phyloP scores from a whole-genome alignment of 2,113 vertebrate species.

The Zosterops japonicus region DNA sequence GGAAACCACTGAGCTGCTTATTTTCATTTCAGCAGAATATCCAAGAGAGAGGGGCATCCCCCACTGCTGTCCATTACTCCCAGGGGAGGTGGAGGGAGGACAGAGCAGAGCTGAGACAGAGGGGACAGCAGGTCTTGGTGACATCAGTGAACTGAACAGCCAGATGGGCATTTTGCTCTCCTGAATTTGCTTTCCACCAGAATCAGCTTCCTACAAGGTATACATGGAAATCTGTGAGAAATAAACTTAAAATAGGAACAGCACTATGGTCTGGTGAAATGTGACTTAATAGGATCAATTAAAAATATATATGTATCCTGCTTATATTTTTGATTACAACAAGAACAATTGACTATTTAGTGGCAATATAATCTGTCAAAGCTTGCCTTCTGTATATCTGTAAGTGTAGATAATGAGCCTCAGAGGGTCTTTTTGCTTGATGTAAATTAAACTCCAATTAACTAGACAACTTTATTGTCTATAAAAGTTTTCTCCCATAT shows the following conservation, averaged over 20 bases:
- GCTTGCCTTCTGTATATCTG: neutral
- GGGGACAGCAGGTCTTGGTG: neutral
- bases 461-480: neutral
- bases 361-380: neutral
- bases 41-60: neutral
- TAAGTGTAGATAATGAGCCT: neutral
- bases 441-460: neutral
- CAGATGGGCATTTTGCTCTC: neutral
- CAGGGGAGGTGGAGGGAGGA: neutral
- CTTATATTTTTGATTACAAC: neutral
- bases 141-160: accelerated
- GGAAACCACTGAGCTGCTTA: neutral
- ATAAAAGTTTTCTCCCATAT: neutral
- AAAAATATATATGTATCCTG: neutral
- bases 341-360: neutral
- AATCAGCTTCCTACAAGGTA: neutral
- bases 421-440: neutral
- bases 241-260: neutral
- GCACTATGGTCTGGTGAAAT: neutral
- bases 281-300: neutral
- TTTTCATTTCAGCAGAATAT: neutral
- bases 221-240: neutral
- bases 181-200: neutral
- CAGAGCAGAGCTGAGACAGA: neutral
- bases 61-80: neutral